These are phyloP conservation scores for Xenopus borealis DNA, from an alignment of 2,113 vertebrate genomes.

Conservation along the genomic window DNA sequence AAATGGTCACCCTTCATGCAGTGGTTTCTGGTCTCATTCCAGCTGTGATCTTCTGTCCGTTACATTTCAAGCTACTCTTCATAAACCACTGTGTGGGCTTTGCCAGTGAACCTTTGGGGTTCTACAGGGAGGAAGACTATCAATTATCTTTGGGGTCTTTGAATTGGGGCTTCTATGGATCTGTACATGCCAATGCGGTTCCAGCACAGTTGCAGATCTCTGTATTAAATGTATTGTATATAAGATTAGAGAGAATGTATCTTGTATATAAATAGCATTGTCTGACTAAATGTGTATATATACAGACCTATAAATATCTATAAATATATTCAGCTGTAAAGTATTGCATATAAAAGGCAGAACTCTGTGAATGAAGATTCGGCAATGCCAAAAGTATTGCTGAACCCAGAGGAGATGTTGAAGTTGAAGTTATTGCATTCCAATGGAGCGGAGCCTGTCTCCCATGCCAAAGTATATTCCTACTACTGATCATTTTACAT, in stretches of 20 bases:
- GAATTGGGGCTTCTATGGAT: no score
- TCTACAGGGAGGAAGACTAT: no score
- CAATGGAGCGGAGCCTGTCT: slow-evolving; percentile 30
- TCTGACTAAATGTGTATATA: slow-evolving; percentile 14
- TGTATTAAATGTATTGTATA: slow-evolving; percentile 39
- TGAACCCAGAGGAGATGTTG: neutral
- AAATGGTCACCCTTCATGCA: no score
- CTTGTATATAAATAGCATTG: slow-evolving; percentile 3
- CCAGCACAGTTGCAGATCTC: neutral
- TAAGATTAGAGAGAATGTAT: slow-evolving; percentile 39
- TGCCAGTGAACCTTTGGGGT: no score
- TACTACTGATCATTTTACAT: slow-evolving; percentile 44
- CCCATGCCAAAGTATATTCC: slow-evolving; percentile 55
- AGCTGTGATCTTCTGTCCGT: no score
- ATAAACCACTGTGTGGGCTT: no score
- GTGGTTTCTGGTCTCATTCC: no score
- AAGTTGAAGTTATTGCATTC: slow-evolving; percentile 6
- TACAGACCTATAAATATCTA: neutral
- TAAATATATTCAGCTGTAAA: slow-evolving; percentile 8
- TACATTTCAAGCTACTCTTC: no score
- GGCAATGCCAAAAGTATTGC: slow-evolving; percentile 3
- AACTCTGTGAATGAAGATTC: slow-evolving; percentile 12
- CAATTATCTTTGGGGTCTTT: no score
- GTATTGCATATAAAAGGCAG: slow-evolving; percentile 11
- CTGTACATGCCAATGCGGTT: no score